These are phyloP conservation scores for Ciconia stormi DNA, from an alignment of 2,113 vertebrate genomes.

Conservation along the genomic window DNA sequence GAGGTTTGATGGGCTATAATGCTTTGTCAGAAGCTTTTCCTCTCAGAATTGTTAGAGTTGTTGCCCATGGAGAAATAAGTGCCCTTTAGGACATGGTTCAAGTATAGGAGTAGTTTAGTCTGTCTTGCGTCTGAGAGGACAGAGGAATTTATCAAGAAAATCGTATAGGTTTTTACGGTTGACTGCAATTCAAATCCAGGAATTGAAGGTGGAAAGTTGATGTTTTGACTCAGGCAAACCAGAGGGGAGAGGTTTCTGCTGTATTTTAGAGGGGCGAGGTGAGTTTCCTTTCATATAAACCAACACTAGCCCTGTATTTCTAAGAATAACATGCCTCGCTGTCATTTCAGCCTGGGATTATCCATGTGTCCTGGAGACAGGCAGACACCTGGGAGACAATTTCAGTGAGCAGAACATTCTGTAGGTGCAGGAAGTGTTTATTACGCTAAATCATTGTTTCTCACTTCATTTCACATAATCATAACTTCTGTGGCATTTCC, in stretches of 20 bases:
- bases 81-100: slow-evolving; percentile 45
- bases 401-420: slow-evolving; percentile 65
- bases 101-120: slow-evolving; percentile 44
- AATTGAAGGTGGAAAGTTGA: slow-evolving; percentile 17
- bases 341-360: slow-evolving; percentile 61
- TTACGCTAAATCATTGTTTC: slow-evolving; percentile 70
- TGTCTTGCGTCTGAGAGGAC: slow-evolving; percentile 21
- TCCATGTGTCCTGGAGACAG: slow-evolving; percentile 22
- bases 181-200: slow-evolving; percentile 12
- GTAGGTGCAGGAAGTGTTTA: slow-evolving; percentile 66
- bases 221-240: slow-evolving; percentile 41
- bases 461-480: slow-evolving; percentile 79
- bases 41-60: slow-evolving; percentile 24
- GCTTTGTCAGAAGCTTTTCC: slow-evolving; percentile 57
- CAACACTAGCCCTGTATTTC: slow-evolving; percentile 58
- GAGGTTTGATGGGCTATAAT: slow-evolving; percentile 18
- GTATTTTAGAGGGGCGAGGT: slow-evolving; percentile 1
- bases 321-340: slow-evolving; percentile 55
- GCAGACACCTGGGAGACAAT: slow-evolving; percentile 38
- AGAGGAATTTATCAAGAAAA: slow-evolving; percentile 31
- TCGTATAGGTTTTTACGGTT: not conserved
- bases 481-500: slow-evolving; percentile 67
- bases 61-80: not conserved
- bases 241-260: slow-evolving; percentile 23
- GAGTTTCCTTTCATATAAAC: slow-evolving; percentile 6